Evolutionary conservation across 2,888 invertebrate species (phyloP), one percentile per base, ranked within the genome.

Genomic region (Bembecia ichneumoniformis): DNA sequence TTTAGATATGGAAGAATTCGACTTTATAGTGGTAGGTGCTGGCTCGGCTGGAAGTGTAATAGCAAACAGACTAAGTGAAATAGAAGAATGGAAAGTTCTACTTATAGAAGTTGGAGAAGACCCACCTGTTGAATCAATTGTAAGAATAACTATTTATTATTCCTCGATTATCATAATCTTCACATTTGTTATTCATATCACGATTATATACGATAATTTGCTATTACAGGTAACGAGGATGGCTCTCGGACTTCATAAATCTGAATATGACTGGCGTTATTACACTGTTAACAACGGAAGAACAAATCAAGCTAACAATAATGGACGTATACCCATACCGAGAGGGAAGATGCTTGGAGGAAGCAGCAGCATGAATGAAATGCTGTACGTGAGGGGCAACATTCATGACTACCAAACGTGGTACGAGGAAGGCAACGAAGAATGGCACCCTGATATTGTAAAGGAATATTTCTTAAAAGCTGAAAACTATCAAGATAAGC

Each of bases 181-280:
- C 7, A 20, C 1, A 20, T 20, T 20, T 20, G 20, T 20, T 5
- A 7, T 20, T 5, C 7, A 28, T 20, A 20, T 20, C 7, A 20
- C 7, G 20, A 20, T 20, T 5, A n/a, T n/a, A n/a, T 20, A 20
- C 20, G 17, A 17, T 4, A 28, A 2, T 28, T 28, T 28, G 28
- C 2, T 28, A n/a, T 13, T 40, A 40, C 49, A 58, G 59, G 43
- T 59, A 10, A 55, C 55, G 9, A 51, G 48, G 1, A 36, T 55
- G 34, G 52, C 61, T n/a, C 49, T 20, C 20, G 16, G 40, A 0
- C 36, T 74, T 13, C 59, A 35, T 15, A 43, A 90, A 60, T 82
- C 68, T 7, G 50, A 58, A 64, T 76, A 94, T 50, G 95, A 96
- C 70, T 96, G 96, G 95, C 89, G 92, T 64, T 96, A 95, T 71